Base-by-base conservation (phyloP, 2,888 invertebrate species). In the Chaetoderma sp. region DNA sequence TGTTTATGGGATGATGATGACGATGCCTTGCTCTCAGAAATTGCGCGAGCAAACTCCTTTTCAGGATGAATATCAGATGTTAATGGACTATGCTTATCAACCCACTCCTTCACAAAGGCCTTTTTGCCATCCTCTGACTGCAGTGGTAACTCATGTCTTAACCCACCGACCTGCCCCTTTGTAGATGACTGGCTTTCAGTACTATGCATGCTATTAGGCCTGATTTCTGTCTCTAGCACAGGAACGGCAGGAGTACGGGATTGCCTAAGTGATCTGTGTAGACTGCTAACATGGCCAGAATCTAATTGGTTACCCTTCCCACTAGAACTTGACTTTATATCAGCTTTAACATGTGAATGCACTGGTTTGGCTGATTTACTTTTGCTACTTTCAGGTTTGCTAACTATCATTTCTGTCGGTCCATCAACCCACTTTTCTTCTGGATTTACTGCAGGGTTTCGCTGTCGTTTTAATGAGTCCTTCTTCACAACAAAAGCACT, bases 371-470 rank as follows among this genome's bases (percentile, higher is more conserved):
- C 42, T 62, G 63, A 52, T 63, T 42, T 6, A 47, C 23, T 18
- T 27, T 54, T 36, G 32, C 54, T 6, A 27, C 49, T 44, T 2
- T 27, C 44, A 16, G 32, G 45, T 21, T 33, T 47, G 25, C 70
- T 71, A 4, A 74, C 71, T 33, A 80, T 65, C 82, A 82, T 82
- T 67, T 80, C 82, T 25, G 70, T 68, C 3, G 86, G 86, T 8
- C 86, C 86, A 74, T 86, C 86, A 47, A 86, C 80, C 83, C 84
- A 84, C 64, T 75, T 76, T 63, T 82, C 82, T 60, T 79, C 95
- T 93, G 82, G 95, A 5, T 27, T 28, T 42, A 39, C 61, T 45
- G n/a, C 55, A 21, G 28, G 30, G 23, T 4, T 50, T 44, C 57
- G 57, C 16, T 18, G 10, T 10, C 39, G 57, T 32, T 63, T 63